Evolutionary conservation across 2,113 vertebrate genomes (phyloP).

Genomic region (Echinops telfairi): DNA sequence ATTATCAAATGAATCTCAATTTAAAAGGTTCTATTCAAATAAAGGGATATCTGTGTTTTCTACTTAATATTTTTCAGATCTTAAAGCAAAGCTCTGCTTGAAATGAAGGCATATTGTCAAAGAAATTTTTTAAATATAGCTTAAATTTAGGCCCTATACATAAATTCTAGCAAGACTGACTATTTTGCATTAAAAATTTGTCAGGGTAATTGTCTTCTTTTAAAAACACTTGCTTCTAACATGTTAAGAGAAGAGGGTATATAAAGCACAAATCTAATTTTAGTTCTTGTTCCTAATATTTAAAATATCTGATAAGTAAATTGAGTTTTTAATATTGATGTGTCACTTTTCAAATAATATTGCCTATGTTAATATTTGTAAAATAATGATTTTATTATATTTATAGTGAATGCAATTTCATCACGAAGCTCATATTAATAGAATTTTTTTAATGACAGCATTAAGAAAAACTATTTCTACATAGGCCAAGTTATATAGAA

Average conservation of each 20-base stretch:
- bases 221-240: too few relatives aligned
- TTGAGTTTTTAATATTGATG: neutral
- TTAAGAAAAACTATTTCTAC: neutral
- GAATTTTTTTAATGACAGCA: neutral
- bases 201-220: neutral
- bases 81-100: neutral
- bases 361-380: neutral
- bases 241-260: neutral
- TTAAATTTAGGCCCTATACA: neutral
- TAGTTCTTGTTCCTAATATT: neutral
- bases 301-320: neutral
- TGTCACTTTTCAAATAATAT: neutral
- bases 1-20: neutral
- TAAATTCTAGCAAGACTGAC: neutral
- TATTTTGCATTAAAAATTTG: neutral
- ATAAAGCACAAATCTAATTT: neutral
- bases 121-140: neutral
- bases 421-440: neutral
- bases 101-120: neutral
- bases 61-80: neutral
- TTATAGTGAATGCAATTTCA: neutral
- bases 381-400: neutral
- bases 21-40: neutral
- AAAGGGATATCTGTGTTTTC: neutral
- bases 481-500: neutral